Evolutionary conservation across 2,113 vertebrate species (phyloP), one percentile per base, ranked within the genome.

Genomic region (Microcebus ravelobensis): DNA sequence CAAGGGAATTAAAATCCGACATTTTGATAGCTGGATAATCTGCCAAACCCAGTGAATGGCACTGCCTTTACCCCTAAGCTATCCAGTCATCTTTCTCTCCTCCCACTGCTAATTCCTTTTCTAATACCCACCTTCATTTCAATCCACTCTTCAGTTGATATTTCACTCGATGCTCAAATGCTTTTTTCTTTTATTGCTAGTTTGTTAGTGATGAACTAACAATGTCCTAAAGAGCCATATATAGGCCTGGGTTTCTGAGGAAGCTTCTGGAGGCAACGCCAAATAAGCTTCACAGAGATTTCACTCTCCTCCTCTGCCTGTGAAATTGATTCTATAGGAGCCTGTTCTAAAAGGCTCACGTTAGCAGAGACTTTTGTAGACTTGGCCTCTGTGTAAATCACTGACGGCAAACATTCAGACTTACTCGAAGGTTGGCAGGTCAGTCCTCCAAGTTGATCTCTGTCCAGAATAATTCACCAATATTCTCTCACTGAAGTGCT

Each of bases 351-450:
- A 87, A 59, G 21, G 6, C 10, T 65, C 0, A 1, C 29, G 4
- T 81, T 21, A 48, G 23, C 55, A 8, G 36, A 42, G 55, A 48
- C 39, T 21, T 25, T 23, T 29, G 27, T 18, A 31, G 9, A 34
- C 42, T 9, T 52, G 50, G 12, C 25, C 2, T 4, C 2, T 18
- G 2, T 15, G 5, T 9, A 36, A 11, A 57, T 39, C 12, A 5
- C 2, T 4, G 31, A 18, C 7, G 20, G 45, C 36, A 42, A 23
- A 57, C 25, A 18, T 50, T 50, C 27, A 61, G 52, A 83, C 36
- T 4, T 31, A 6, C 12, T 63, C 18, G 3, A 20, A 59, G 5
- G 18, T 10, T 31, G 39, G 68, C 29, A 50, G n/a, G 34, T 39
- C 1, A 25, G 25, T 10, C 48, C n/a, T 39, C 9, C 21, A 71